Conservation (phyloP, 2,797 vertebrate species). For the Chloroceryle inda region DNA sequence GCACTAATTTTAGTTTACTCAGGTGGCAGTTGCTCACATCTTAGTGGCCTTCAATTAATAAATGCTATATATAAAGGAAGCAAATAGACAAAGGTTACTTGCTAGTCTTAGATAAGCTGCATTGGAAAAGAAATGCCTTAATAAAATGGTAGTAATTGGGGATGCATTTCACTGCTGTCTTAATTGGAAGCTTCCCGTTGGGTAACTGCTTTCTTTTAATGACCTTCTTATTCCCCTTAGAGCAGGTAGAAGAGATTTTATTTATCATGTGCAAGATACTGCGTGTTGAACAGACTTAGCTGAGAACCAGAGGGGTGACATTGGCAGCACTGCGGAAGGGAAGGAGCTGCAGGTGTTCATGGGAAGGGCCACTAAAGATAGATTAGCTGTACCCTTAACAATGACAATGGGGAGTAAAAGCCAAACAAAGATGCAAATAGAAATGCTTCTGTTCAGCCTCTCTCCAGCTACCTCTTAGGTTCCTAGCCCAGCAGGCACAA, state of each 20-base stretch:
- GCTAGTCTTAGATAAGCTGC: not conserved
- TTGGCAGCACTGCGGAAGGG: not conserved
- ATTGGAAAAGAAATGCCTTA: not conserved
- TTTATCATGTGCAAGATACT: not conserved
- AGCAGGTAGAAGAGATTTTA: not conserved
- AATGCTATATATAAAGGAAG: not conserved
- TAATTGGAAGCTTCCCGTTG: slow-evolving; percentile 26
- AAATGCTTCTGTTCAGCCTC: not conserved
- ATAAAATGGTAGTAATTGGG: slow-evolving; percentile 6
- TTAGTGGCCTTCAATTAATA: not conserved
- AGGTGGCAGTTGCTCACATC: not conserved
- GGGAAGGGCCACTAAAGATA: not conserved
- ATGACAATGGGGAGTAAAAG: not conserved
- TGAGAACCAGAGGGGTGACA: not conserved
- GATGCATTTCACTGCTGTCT: not conserved
- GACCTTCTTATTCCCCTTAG: not conserved
- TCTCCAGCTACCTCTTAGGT: not conserved
- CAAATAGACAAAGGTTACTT: not conserved
- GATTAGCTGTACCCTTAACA: not conserved
- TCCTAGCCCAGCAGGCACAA: slow-evolving; percentile 34
- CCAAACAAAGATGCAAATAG: not conserved
- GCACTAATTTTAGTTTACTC: not conserved
- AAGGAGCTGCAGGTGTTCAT: not conserved
- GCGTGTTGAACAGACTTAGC: not conserved
- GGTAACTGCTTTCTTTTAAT: not conserved